phyloP scores from a whole-genome alignment of 2,113 vertebrate genomes.

The Camelus dromedarius region DNA sequence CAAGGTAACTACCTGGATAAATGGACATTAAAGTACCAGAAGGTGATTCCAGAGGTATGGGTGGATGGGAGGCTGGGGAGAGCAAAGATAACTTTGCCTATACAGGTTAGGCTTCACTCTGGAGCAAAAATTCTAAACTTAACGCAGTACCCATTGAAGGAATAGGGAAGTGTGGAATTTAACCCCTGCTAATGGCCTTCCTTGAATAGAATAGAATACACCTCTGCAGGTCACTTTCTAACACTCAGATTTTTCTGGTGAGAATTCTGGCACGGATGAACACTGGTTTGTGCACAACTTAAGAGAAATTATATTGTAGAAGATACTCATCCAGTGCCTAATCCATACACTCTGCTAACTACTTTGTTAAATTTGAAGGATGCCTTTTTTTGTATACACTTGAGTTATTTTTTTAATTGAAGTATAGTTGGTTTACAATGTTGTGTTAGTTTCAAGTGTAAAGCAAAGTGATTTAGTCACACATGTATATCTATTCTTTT shows the following conservation, averaged over 20 bases:
- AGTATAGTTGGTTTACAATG: no score
- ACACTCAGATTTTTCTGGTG: background rate
- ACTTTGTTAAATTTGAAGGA: background rate
- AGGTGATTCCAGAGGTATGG: background rate
- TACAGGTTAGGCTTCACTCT: background rate
- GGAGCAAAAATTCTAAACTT: background rate
- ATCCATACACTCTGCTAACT: background rate
- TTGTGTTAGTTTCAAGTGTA: no score
- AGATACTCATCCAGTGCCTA: background rate
- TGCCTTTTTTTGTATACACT: background rate
- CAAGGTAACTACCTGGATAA: background rate
- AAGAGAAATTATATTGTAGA: background rate
- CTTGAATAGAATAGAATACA: background rate
- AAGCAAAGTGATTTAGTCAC: no score
- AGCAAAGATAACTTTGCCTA: background rate
- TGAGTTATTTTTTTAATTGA: no score
- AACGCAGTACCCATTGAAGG: background rate
- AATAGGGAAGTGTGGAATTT: background rate
- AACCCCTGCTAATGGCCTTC: background rate
- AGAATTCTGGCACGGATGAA: background rate
- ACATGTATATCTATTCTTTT: no score
- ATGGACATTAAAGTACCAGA: background rate
- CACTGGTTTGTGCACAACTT: background rate
- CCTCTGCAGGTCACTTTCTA: background rate
- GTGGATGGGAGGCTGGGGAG: rapidly evolving